Base-by-base conservation (phyloP, 2,113 vertebrate genomes). In the Pseudorectes ferrugineus region DNA sequence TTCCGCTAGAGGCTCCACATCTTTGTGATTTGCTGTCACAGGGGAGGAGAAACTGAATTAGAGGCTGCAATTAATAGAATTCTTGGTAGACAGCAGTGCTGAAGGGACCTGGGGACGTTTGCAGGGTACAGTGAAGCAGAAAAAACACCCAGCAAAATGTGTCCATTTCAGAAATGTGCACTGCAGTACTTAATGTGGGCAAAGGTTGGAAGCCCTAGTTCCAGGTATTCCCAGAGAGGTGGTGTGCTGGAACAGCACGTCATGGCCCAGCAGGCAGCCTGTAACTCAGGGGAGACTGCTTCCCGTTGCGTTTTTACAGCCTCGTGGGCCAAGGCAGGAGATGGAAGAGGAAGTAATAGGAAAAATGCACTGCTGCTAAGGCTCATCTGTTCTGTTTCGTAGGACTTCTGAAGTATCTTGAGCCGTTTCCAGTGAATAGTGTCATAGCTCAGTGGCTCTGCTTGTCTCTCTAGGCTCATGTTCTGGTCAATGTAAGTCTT, bases 241-340 rank as follows among this genome's bases (percentile, higher is more conserved):
- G 1, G 6, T 29, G 20, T 57, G 45, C 33, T 36, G 15, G 40
- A 59, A 28, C 3, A 3, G 63, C 43, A 6, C 0, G 0, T 45
- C 28, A 1, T 14, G 36, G 57, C 40, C 2, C 28, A 33, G 57
- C 61, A 59, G 52, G 40, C 2, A 1, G 3, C 5, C 48, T 54
- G 14, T 12, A 29, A 4, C 25, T 82, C 7, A 1, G 43, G 74
- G n/a, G 42, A 54, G 10, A 2, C 66, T 62, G 19, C 70, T 71
- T 79, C 76, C 29, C 5, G 0, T 18, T 33, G 17, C 2, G 3
- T 14, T 65, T 40, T 28, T 42, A 18, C 17, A 31, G 46, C 45
- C 57, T 54, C 23, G 6, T 19, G 55, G 66, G 52, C 51, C 48
- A 22, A 59, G 57, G 74, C 12, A 61, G 24, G 31, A 75, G n/a